Percentiles rank a stretch among this genome's conserved stretches.
phyloP scores from a whole-genome alignment of 1,140 invertebrate species.

The Battus philenor region DNA sequence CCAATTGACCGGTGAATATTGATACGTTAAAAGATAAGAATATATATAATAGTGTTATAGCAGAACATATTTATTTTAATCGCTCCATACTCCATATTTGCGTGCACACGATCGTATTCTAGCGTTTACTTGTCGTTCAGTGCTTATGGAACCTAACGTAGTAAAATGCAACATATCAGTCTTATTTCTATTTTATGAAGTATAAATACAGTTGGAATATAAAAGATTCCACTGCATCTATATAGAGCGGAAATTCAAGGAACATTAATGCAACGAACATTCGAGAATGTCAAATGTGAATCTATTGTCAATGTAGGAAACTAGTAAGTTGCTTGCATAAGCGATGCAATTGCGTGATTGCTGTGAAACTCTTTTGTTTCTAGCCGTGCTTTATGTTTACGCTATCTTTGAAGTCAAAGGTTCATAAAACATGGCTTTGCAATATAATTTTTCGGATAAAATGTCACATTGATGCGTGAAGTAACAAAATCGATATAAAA shows the following conservation, averaged over 20 bases:
- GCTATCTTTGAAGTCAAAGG: conserved; percentile 9
- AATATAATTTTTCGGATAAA: conserved; percentile 22
- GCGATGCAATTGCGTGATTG: conserved; percentile 14
- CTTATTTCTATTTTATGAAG: conserved; percentile 58
- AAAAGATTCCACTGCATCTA: conserved; percentile 11
- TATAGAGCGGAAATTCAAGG: conserved; percentile 8
- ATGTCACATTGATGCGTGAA: conserved; percentile 30
- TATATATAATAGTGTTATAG: no score
- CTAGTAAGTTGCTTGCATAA: conserved; percentile 13
- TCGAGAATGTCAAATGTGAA: conserved; percentile 13
- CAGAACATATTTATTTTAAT: no score
- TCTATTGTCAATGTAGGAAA: conserved; percentile 17
- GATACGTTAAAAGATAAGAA: no score
- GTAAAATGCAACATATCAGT: conserved; percentile 58
- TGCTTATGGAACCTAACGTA: no score
- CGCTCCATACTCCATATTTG: no score
- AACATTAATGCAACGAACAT: conserved; percentile 10
- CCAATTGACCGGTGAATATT: no score
- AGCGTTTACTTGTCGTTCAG: no score
- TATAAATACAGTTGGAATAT: conserved; percentile 20
- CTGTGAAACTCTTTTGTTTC: conserved; percentile 8
- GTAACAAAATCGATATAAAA: conserved; percentile 42
- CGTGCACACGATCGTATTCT: no score
- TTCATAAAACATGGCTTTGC: not conserved
- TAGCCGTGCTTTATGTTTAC: not conserved